Evolutionary conservation across 1,140 invertebrate genomes (phyloP).

Genomic region (Scylla paramamosain): DNA sequence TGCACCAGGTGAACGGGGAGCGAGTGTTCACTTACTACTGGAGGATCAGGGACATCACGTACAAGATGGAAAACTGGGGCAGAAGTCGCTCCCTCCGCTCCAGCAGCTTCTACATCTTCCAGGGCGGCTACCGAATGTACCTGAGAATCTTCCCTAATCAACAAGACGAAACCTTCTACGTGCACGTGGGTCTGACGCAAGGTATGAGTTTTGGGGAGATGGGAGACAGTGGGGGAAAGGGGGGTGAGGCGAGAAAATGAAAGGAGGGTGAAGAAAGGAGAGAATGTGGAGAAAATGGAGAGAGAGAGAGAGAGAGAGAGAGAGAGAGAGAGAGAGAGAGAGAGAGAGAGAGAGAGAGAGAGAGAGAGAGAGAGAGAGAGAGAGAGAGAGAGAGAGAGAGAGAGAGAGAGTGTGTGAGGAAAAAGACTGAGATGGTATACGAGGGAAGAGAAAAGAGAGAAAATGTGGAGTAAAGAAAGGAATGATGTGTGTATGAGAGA

Average conservation of each 20-base stretch:
- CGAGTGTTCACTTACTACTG: slow-evolving; percentile 82
- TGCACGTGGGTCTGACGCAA: slow-evolving; percentile 81
- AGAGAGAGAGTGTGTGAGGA: too few species aligned
- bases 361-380: too few species aligned
- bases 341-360: too few species aligned
- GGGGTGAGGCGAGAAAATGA: background rate
- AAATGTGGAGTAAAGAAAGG: too few species aligned
- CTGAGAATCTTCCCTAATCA: slow-evolving; percentile 80
- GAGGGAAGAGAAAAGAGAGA: too few species aligned
- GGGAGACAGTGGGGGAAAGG: background rate
- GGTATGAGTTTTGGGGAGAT: slow-evolving; percentile 71
- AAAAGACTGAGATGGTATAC: too few species aligned
- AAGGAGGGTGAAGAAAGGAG: background rate
- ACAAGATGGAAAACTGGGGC: slow-evolving; percentile 80
- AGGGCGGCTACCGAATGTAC: slow-evolving; percentile 80
- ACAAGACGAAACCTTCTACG: slow-evolving; percentile 80
- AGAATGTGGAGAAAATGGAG: background rate
- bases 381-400: too few species aligned
- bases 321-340: too few species aligned
- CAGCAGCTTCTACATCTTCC: slow-evolving; percentile 80
- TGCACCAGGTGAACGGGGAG: slow-evolving; percentile 79
- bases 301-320: too few species aligned
- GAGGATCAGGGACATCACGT: slow-evolving; percentile 77
- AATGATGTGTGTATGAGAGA: too few species aligned
- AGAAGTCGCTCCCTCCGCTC: slow-evolving; percentile 80